Percentiles rank a stretch among this genome's conserved stretches.
phyloP scores from a whole-genome alignment of 2,888 invertebrate genomes.

The Pyralis farinalis region DNA sequence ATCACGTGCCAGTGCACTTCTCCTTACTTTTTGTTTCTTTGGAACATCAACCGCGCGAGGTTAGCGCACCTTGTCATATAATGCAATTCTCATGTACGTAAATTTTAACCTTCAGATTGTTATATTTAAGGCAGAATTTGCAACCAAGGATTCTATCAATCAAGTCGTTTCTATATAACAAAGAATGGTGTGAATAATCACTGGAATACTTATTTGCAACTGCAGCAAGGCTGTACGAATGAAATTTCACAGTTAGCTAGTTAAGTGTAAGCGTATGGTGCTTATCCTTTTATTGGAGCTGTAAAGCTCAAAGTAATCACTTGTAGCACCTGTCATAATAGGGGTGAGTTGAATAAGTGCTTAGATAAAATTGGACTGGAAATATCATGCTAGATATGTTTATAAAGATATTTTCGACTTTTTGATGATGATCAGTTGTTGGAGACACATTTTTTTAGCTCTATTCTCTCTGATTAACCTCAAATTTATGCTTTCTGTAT shows the following conservation, averaged over 20 bases:
- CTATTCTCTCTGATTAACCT: no score
- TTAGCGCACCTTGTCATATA: slow-evolving; percentile 1
- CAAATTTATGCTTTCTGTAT: no score
- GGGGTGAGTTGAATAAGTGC: no score
- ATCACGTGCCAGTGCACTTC: slow-evolving; percentile 42
- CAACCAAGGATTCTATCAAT: no score
- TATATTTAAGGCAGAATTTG: no score
- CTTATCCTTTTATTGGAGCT: slow-evolving; percentile 24
- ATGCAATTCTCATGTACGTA: no score
- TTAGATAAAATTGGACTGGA: no score
- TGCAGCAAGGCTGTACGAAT: slow-evolving; percentile 42
- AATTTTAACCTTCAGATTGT: no score
- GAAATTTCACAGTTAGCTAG: slow-evolving; percentile 48
- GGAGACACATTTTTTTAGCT: no score
- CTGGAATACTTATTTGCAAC: slow-evolving; percentile 50
- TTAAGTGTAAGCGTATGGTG: slow-evolving; percentile 29
- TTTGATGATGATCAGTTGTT: no score
- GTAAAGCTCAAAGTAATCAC: slow-evolving; percentile 35
- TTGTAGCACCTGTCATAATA: slow-evolving; percentile 35
- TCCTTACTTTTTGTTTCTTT: slow-evolving; percentile 42
- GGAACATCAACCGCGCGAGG: slow-evolving; percentile 36
- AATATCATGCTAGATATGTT: no score
- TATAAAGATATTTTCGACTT: no score
- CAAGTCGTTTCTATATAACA: neutral
- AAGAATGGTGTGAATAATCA: slow-evolving; percentile 50